phyloP scores from a whole-genome alignment of 2,113 vertebrate species.

The Oncorhynchus clarkii region DNA sequence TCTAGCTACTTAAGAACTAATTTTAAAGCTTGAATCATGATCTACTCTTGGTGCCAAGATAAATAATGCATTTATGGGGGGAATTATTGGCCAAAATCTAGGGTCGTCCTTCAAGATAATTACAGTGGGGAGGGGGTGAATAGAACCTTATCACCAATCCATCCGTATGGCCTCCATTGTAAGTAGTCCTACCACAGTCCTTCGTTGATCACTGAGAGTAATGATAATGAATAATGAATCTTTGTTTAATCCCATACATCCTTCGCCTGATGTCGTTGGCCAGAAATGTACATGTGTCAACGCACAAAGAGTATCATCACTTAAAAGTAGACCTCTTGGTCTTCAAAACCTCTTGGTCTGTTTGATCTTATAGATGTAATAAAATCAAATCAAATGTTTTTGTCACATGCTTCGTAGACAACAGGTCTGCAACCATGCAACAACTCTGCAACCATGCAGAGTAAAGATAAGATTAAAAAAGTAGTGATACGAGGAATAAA shows the following conservation, averaged over 20 bases:
- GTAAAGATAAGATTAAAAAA: too few species aligned
- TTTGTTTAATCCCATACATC: conserved; percentile 57
- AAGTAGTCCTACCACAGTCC: conserved; percentile 33
- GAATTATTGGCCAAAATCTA: conserved; percentile 39
- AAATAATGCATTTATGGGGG: conserved; percentile 38
- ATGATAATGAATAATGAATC: conserved; percentile 47
- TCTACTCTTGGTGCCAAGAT: conserved; percentile 21
- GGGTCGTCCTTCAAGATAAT: conserved; percentile 49
- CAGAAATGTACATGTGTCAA: conserved; percentile 45
- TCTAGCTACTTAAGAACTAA: not conserved
- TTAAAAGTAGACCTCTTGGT: too few species aligned
- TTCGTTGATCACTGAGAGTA: conserved; percentile 53
- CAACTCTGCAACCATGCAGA: too few species aligned
- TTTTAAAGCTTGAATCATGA: not conserved
- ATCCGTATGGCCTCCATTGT: conserved; percentile 47
- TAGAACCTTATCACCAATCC: conserved; percentile 24
- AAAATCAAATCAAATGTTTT: too few species aligned
- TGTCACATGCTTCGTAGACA: too few species aligned
- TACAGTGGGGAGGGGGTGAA: conserved; percentile 18
- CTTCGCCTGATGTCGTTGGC: conserved; percentile 36
- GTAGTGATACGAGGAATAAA: too few species aligned
- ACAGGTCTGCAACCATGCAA: too few species aligned
- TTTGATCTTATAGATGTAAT: too few species aligned
- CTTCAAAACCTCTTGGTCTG: too few species aligned
- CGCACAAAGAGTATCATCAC: conserved; percentile 35